phyloP scores from a whole-genome alignment of 2,113 vertebrate genomes.

The Corythornis madagascariensis region DNA sequence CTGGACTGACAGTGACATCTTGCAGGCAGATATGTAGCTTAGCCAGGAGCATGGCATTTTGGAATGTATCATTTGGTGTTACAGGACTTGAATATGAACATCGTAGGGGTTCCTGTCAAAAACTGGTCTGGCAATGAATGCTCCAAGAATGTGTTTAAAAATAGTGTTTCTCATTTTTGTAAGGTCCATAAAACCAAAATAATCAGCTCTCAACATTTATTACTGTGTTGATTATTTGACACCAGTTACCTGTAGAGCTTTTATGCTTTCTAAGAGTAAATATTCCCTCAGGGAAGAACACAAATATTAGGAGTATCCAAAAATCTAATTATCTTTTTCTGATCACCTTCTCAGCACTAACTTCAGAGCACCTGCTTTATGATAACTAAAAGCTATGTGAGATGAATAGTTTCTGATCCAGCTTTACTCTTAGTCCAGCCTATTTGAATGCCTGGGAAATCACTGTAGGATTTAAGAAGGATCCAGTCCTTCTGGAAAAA shows the following conservation, averaged over 20 bases:
- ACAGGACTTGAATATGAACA: not conserved
- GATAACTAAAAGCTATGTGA: not conserved
- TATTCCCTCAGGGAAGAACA: not conserved
- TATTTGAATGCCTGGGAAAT: not conserved
- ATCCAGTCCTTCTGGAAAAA: not conserved
- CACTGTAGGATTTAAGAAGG: not conserved
- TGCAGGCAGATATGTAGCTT: not conserved
- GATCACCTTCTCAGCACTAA: not conserved
- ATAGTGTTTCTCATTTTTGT: not conserved
- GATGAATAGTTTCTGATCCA: accelerated
- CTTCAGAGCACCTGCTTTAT: not conserved
- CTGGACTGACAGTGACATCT: not conserved
- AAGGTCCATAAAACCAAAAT: not conserved
- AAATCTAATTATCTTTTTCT: not conserved
- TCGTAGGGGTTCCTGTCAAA: not conserved
- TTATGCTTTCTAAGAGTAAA: not conserved
- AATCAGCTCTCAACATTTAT: not conserved
- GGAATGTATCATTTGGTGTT: not conserved
- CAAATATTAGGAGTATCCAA: not conserved
- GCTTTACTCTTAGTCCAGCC: not conserved
- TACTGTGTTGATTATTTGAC: not conserved
- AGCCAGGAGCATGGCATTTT: not conserved
- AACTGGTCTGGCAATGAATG: not conserved
- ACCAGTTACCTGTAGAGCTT: not conserved
- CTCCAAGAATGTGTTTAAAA: not conserved